phyloP scores from a whole-genome alignment of 1,140 invertebrate genomes.

The Tetramorium simillimum region DNA sequence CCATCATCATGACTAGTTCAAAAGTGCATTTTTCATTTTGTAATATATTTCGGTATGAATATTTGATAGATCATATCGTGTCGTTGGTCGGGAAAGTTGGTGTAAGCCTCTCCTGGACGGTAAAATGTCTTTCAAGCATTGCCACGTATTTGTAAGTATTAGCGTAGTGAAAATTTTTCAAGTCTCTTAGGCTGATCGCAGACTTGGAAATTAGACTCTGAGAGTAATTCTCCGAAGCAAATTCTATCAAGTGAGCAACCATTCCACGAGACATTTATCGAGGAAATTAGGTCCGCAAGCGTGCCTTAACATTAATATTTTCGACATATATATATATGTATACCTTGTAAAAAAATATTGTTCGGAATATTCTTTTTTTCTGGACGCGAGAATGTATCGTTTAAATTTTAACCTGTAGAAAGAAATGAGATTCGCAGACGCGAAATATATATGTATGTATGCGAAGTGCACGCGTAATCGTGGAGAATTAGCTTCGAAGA shows the following conservation, averaged over 20 bases:
- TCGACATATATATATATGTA: constrained; percentile 48
- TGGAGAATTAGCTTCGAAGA: constrained; percentile 11
- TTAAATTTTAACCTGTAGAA: constrained; percentile 35
- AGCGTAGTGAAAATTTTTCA: constrained; percentile 9
- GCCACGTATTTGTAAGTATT: constrained; percentile 9
- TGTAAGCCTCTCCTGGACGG: constrained; percentile 74
- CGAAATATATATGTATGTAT: constrained; percentile 17
- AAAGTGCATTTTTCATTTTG: constrained; percentile 69
- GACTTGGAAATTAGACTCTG: not conserved
- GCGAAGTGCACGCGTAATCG: constrained; percentile 45
- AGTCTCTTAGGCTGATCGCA: not conserved
- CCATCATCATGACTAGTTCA: constrained; percentile 79
- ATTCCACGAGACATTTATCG: not conserved
- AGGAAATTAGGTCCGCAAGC: constrained; percentile 49
- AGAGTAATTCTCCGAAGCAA: not conserved
- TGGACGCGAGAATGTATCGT: constrained; percentile 55
- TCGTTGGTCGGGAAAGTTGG: constrained; percentile 71
- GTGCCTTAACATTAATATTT: constrained; percentile 58
- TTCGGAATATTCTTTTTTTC: constrained; percentile 48
- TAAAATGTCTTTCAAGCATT: constrained; percentile 65
- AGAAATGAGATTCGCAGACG: constrained; percentile 36
- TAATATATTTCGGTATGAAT: constrained; percentile 52
- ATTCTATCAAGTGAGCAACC: constrained; percentile 16
- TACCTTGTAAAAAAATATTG: constrained; percentile 55
- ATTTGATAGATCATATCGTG: constrained; percentile 57